Conservation (phyloP, 2,113 vertebrate genomes). For the Heloderma charlesbogerti region DNA sequence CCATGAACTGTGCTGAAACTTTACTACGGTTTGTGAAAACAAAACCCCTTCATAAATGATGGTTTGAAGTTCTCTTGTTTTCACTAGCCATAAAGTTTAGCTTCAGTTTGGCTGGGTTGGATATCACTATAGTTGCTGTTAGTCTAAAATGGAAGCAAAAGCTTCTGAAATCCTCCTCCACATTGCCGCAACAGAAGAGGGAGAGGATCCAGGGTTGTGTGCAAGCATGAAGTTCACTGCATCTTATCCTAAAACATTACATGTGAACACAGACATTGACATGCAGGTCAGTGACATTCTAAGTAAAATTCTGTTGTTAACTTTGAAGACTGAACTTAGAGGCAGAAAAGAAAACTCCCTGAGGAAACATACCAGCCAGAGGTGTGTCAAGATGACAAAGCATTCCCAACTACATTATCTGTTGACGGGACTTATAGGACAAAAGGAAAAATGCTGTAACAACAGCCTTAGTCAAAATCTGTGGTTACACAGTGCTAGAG, state of each 20-base stretch:
- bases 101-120: too few relatives aligned
- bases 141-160: too few relatives aligned
- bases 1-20: not conserved
- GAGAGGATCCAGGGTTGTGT: not conserved
- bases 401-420: conserved; percentile 36
- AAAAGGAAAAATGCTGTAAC: conserved; percentile 38
- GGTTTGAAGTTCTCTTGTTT: not conserved
- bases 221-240: not conserved
- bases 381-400: conserved; percentile 63
- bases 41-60: not conserved
- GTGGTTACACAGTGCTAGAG: not conserved
- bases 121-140: too few relatives aligned
- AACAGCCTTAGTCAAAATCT: conserved; percentile 3
- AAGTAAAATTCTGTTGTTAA: conserved; percentile 50
- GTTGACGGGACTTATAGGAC: conserved; percentile 39
- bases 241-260: not conserved
- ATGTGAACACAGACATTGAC: not conserved
- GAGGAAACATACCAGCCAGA: conserved; percentile 51
- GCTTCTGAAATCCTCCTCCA: too few relatives aligned
- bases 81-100: not conserved
- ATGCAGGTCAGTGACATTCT: conserved; percentile 38
- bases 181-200: too few relatives aligned
- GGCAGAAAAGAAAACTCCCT: conserved; percentile 36
- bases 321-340: conserved; percentile 46
- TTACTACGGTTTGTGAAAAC: not conserved